Percentiles rank a stretch among this genome's conserved stretches.
phyloP scores from a whole-genome alignment of 2,113 vertebrate genomes.

The Sylvia atricapilla region DNA sequence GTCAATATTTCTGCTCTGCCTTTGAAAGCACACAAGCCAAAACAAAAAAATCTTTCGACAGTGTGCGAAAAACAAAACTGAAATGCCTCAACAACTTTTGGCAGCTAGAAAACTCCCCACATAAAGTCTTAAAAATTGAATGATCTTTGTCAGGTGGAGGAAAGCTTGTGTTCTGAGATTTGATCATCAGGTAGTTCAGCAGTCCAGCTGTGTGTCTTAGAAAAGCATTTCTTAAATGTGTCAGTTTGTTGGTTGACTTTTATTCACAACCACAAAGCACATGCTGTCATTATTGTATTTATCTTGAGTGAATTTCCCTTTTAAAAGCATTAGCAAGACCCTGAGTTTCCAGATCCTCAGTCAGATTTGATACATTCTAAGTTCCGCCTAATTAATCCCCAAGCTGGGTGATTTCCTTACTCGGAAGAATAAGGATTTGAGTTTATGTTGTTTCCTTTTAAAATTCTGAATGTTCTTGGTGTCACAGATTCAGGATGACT shows the following conservation, averaged over 20 bases:
- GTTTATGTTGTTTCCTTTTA: not conserved
- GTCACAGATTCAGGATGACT: not conserved
- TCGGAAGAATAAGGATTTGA: not conserved
- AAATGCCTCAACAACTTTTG: not conserved
- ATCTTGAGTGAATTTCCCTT: not conserved
- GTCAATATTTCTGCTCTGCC: slow-evolving; percentile 18
- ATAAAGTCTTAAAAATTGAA: not conserved
- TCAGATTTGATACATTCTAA: not conserved
- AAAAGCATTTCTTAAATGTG: not conserved
- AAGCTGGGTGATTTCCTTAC: not conserved
- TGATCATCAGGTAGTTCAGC: not conserved
- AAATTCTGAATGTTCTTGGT: not conserved
- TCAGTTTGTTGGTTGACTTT: not conserved
- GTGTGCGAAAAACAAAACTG: slow-evolving; percentile 24
- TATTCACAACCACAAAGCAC: not conserved
- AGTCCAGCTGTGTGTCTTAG: not conserved
- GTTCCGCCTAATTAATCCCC: not conserved
- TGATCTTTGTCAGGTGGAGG: not conserved
- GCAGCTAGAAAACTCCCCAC: not conserved
- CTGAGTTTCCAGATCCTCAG: not conserved
- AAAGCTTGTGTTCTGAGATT: not conserved
- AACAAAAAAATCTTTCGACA: slow-evolving; percentile 56
- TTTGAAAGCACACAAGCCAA: slow-evolving; percentile 9
- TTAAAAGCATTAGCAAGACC: not conserved
- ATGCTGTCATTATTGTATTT: not conserved